Percentiles rank a stretch among this genome's conserved stretches.
These are phyloP conservation scores for Pteropus alecto DNA, from an alignment of 2,113 vertebrate species.

Conservation along the genomic window DNA sequence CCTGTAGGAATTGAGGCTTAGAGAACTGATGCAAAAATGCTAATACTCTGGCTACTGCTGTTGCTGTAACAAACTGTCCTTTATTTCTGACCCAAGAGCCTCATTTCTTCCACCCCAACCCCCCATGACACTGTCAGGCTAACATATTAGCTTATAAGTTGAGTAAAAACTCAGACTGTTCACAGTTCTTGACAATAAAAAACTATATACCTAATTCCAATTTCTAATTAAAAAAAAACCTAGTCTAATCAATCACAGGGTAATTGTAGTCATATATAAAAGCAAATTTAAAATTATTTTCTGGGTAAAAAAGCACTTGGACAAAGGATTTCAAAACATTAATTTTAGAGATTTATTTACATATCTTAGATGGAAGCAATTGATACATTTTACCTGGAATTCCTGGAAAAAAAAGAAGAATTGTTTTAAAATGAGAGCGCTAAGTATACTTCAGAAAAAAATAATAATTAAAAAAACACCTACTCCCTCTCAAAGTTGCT, in stretches of 20 bases:
- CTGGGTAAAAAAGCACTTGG: neutral
- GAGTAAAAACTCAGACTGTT: neutral
- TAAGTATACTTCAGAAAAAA: neutral
- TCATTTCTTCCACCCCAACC: neutral
- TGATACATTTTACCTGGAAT: conserved; percentile 67
- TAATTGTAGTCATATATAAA: neutral
- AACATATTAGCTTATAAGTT: neutral
- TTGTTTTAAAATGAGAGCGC: conserved; percentile 9
- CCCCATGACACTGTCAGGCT: neutral
- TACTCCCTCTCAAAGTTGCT: neutral
- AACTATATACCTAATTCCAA: neutral
- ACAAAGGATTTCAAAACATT: conserved; percentile 47
- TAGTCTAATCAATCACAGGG: neutral
- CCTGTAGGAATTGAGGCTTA: neutral
- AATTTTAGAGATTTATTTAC: conserved; percentile 76
- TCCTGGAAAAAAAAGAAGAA: conserved; percentile 59
- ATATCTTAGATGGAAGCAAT: conserved; percentile 69
- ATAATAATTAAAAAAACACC: neutral
- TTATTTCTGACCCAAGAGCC: neutral
- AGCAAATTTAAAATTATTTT: conserved; percentile 4
- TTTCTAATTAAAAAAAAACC: conserved; percentile 18
- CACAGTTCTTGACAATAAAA: neutral
- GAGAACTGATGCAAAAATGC: neutral
- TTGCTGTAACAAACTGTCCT: neutral
- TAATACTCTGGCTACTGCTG: neutral